Evolutionary conservation across 2,113 vertebrate species (phyloP), one percentile per base, ranked within the genome.

Genomic region (Axis porcinus): DNA sequence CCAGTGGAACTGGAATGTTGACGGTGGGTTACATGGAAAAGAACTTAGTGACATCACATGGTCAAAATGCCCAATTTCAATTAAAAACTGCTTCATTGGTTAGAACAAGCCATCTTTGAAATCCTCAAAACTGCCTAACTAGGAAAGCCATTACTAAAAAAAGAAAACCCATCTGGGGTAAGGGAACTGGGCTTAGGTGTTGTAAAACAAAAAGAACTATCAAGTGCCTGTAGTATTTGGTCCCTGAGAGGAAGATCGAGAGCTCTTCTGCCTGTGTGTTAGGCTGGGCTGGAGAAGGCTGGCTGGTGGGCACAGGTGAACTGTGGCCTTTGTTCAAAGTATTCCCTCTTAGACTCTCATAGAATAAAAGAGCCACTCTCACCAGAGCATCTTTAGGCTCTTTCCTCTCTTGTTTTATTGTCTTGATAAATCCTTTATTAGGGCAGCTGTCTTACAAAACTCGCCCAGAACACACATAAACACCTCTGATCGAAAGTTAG

Each of bases 381-480:
- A 86, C 62, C 36, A 47, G 79, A 96, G 36, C 15, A n/a, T 95
- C 95, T 97, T 90, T 57, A 60, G 89, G 40, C 47, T 89, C 33
- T 90, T 97, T 40, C 28, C 36, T 87, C 28, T 94, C 40, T 62
- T 82, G 36, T 92, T 97, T 97, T 97, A 98, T 86, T 97, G 50
- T 85, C 87, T 96, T 96, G 92, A 86, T 98, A 97, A 97, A 97
- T 97, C 70, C 78, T 97, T 97, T 98, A 92, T 70, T 96, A 94
- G 87, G 64, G 55, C 55, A 88, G 76, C 55, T 94, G 19, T 97
- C 95, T 87, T 89, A 87, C 21, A 96, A 94, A 95, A 97, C 86
- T 94, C 84, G 62, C 96, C 84, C 97, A 92, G 82, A 86, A 85
- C 28, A 97, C 84, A 89, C 21, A 95, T 97, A 97, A 97, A 93